Base-by-base conservation (phyloP, 2,113 vertebrate species). In the Saccopteryx bilineata region DNA sequence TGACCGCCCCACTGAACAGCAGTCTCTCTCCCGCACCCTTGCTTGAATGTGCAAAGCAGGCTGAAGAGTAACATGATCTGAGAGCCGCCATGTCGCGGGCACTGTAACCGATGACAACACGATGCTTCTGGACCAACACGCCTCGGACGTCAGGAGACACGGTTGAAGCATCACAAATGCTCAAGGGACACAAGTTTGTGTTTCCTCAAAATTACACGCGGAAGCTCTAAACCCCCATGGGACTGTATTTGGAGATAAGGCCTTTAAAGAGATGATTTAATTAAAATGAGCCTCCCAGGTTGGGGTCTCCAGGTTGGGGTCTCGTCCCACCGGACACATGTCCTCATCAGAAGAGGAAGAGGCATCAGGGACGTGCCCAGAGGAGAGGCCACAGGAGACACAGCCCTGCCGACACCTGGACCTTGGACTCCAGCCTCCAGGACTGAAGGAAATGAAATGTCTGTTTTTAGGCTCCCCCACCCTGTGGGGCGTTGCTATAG, bases 401-500 rank as follows among this genome's bases (percentile, higher is more conserved):
- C 24, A 1, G n/a, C 2, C 68, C 46, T 5, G 23, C 11, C 0
- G 17, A 61, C 15, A 0, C 48, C 60, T n/a, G 18, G 80, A 12
- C 2, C 79, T 28, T 7, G 50, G 31, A 10, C 9, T 5, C 17
- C 5, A 8, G 72, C 39, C 28, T 26, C 21, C 19, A 24, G 15
- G 24, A 13, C 26, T 1, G 7, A 1, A 52, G 60, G 50, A 26
- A 24, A 26, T 28, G 0, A 10, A 5, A 26, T 5, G 28, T 14
- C 33, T 33, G 9, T 68, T 18, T 46, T 26, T n/a, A 18, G 60
- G 72, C 28, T 28, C 26, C 0, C 0, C 6, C 1, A 23, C 15
- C 15, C 68, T 8, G 0, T 19, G 81, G 18, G 10, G 0, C 68
- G 1, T 9, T 2, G 0, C 15, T 5, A 50, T 0, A 7, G 71